Evolutionary conservation across 2,797 vertebrate genomes (phyloP), one percentile per base, ranked within the genome.

Genomic region (Cossypha heuglini): DNA sequence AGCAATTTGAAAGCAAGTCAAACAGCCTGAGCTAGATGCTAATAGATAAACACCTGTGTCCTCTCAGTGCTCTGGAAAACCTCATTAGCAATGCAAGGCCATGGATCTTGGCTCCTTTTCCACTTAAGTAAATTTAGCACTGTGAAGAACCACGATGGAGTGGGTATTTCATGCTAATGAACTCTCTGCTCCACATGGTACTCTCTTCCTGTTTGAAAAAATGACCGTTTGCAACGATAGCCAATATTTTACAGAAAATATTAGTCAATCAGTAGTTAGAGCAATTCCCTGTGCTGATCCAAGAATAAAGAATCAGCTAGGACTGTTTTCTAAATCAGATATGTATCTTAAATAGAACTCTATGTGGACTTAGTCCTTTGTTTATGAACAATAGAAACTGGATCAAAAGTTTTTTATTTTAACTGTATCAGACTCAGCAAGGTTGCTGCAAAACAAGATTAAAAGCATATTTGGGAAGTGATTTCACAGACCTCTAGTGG

Each of bases 81-180:
- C 71, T 97, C 79, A 78, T 97, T 97, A 96, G 59, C 89, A 81
- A 89, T 59, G 45, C 72, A 57, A 90, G 78, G 83, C 91, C 52
- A 57, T 78, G 78, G 64, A 89, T 78, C 68, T 86, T 88, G 88
- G 87, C 69, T 96, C 21, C 48, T 92, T 91, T 95, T 88, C 61
- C 55, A 79, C 74, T 95, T 96, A 95, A 94, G 89, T 74, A 95
- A 94, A 92, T 90, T 66, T 91, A 95, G 45, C 45, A 69, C 42
- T 76, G 28, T 25, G 57, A 64, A 91, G 66, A 97, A 73, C 21
- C 19, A 64, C 0, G 0, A 64, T 16, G 4, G 68, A 42, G 78
- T 91, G 43, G 71, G 62, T 96, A 95, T 93, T 96, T 96, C 82
- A 79, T 92, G 84, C 59, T 95, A 90, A 85, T 80, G 45, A 92